These are phyloP conservation scores for Drosophila sturtevanti DNA, from an alignment of 1,140 invertebrate genomes.

Conservation along the genomic window DNA sequence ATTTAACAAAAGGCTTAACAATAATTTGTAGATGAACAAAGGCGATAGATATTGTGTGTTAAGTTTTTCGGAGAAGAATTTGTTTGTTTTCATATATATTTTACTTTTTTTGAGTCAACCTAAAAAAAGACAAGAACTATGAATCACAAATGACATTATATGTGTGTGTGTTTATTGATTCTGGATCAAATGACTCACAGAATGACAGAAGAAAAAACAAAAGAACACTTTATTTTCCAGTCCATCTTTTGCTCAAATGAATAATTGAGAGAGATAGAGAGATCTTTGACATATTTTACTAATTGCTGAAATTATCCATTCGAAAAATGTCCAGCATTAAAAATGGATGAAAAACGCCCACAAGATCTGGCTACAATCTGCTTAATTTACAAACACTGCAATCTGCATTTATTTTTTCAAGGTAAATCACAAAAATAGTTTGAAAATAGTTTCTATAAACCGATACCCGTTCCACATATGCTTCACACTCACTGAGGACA, in stretches of 20 bases:
- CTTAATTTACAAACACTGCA: not conserved
- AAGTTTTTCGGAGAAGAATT: too few relatives aligned
- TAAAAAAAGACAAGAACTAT: not conserved
- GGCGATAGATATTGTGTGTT: not conserved
- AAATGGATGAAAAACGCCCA: slow-evolving; percentile 39
- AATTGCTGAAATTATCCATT: slow-evolving; percentile 20
- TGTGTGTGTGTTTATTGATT: not conserved
- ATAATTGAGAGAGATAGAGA: too few relatives aligned
- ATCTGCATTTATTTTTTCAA: slow-evolving; percentile 58
- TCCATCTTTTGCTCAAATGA: too few relatives aligned
- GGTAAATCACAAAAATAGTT: slow-evolving; percentile 76
- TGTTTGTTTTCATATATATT: too few relatives aligned
- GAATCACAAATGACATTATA: not conserved
- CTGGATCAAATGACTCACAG: not conserved
- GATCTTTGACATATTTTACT: slow-evolving; percentile 27
- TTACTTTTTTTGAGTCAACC: not conserved
- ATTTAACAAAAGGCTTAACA: slow-evolving; percentile 26
- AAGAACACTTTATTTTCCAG: too few relatives aligned
- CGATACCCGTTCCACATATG: slow-evolving; percentile 47
- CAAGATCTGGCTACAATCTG: slow-evolving; percentile 8
- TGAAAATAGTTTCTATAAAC: slow-evolving; percentile 6
- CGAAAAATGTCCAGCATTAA: too few relatives aligned
- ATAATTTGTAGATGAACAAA: not conserved
- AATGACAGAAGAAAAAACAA: not conserved
- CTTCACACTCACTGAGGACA: slow-evolving; percentile 30